Base-by-base conservation (phyloP, 2,113 vertebrate species). In the Leptosomus discolor region DNA sequence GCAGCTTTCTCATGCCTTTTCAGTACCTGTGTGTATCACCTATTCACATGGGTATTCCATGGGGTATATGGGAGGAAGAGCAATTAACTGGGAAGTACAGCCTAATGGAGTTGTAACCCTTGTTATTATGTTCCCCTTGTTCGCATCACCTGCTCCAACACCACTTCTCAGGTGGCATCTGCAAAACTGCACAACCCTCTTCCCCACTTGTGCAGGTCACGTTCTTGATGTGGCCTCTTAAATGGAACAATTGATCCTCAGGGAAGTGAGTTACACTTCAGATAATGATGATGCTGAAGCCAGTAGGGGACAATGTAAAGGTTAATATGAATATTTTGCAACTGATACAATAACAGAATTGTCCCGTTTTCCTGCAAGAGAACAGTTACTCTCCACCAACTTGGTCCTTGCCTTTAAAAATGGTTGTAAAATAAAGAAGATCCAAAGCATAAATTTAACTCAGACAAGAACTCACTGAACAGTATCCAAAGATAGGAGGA, bases 201-300 rank as follows among this genome's bases (percentile, higher is more conserved):
- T 85, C 39, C 69, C 39, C 32, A 8, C 34, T 73, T 37, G n/a
- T 85, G 63, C 70, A 76, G 87, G 85, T 90, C 88, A 37, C 45
- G 78, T 32, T 96, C 73, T 89, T 92, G 48, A 36, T 51, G 36
- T 73, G 67, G 36, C 90, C 60, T 73, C 81, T 81, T 85, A 93
- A 93, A 93, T 67, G 78, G 64, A 92, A 68, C 24, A 85, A 71
- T 94, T 91, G 91, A 51, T 82, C 80, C 73, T 79, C 32, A 16
- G 69, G 69, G 51, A 97, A 91, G 21, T 71, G 92, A 83, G 56
- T 60, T 76, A 87, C 69, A 78, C 85, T 94, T 92, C 73, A 85
- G 48, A 75, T 91, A 95, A 94, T 94, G 88, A 58, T 67, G 58
- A 77, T 78, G 76, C 76, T 82, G 48, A 71, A 68, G 56, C 43